Base-by-base conservation (phyloP, 2,113 vertebrate genomes). In the Numenius arquata region DNA sequence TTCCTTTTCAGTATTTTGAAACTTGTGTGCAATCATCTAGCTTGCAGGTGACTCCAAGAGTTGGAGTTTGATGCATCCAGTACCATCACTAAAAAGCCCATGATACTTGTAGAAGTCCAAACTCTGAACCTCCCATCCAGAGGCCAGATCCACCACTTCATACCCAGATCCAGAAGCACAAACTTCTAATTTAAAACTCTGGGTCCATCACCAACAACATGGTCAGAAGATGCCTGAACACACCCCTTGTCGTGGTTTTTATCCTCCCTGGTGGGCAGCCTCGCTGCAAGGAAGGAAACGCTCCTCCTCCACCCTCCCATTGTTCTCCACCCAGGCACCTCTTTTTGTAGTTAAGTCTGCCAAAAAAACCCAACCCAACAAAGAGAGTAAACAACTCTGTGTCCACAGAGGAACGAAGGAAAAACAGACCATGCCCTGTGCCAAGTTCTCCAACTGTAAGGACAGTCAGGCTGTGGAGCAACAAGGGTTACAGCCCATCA, bases 221-320 rank as follows among this genome's bases (percentile, higher is more conserved):
- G 29, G 53, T 25, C 26, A 20, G n/a, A 47, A 67, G 12, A 21
- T 20, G 26, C n/a, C 61, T 26, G 47, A 41, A 36, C 15, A 0
- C 1, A 30, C 47, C 26, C 26, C 3, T 10, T 59, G 1, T 11
- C 8, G 0, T 0, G 2, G 3, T 47, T 41, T 17, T 18, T 12
- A 27, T 23, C 84, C 17, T 47, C 43, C 72, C 34, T 2, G 4
- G 84, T 30, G 50, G 63, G 43, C 58, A 88, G 45, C 36, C 27
- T 11, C 6, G 20, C 77, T 50, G 50, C 72, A 16, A n/a, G 65
- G 58, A 72, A 43, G 32, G 41, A 56, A 53, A 38, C 0, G 6
- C 43, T 47, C 25, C 29, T 56, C 47, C 65, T 50, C 68, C 22
- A 43, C 11, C 40, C 32, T 75, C 45, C 38, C 68, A 12, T 63